Base-by-base conservation (phyloP, 2,113 vertebrate species). In the Calidris pygmaea region DNA sequence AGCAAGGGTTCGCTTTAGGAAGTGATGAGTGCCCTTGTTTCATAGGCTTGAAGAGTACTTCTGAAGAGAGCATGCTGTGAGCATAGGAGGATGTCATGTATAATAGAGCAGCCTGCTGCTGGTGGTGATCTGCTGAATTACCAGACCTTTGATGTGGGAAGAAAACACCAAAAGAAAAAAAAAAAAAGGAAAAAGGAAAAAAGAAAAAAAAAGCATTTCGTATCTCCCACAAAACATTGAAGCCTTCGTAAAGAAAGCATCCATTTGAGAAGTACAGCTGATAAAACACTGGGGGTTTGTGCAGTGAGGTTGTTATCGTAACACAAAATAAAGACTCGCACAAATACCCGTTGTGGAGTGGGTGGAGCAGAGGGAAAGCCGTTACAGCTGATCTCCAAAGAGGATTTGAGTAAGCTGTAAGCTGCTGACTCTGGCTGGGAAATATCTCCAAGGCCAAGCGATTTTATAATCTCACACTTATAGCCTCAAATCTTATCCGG, bases 361-460 rank as follows among this genome's bases (percentile, higher is more conserved):
- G 75, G n/a, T 18, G 48, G 41, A 82, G 86, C 30, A 52, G 56
- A 65, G 74, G 53, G 72, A 59, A n/a, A 81, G 81, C 7, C 35
- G 84, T 47, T 87, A 23, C 32, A 62, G 78, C 76, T 59, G 85
- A 89, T 87, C 88, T 81, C 29, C 0, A 67, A 60, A 87, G 80
- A 83, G 90, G 95, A 96, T 95, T 93, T 56, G 71, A 17, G 86
- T 75, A 86, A 95, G 87, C 59, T 80, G 86, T 75, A 86, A 95
- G 87, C 59, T 80, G 43, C 48, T 13, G 71, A 17, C 27, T 87
- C 58, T 4, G 8, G 23, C 27, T 80, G 19, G 58, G 55, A 93
- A 53, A 56, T 23, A 62, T 35, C 82, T 55, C 78, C 65, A 68
- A 26, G 67, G 56, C 78, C 75, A 47, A 86, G 59, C 2, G 9